These are phyloP conservation scores for Oceanodroma leucorhoa DNA, from an alignment of 2,797 vertebrate species.

Conservation along the genomic window DNA sequence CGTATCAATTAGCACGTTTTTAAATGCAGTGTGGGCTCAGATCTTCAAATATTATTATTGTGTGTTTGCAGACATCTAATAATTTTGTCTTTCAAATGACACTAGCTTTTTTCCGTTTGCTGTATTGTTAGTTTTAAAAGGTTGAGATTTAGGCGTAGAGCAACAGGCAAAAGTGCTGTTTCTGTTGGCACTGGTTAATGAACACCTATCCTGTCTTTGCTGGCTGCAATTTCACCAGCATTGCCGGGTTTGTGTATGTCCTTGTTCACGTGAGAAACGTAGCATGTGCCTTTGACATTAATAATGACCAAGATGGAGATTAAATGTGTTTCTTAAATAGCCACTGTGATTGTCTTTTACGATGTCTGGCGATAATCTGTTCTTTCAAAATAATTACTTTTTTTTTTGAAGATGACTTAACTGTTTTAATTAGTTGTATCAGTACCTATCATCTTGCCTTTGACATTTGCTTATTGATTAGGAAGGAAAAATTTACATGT, in stretches of 20 bases:
- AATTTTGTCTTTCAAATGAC: neutral
- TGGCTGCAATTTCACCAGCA: neutral
- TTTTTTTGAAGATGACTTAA: neutral
- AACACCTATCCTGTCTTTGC: neutral
- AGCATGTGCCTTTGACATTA: neutral
- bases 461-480: neutral
- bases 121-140: neutral
- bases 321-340: neutral
- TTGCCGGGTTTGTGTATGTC: neutral
- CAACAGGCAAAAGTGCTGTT: neutral
- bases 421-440: neutral
- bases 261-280: neutral
- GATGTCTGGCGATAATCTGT: neutral
- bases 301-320: neutral
- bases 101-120: neutral
- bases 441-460: neutral
- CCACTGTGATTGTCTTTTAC: neutral
- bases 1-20: neutral
- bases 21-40: neutral
- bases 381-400: neutral
- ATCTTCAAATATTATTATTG: neutral
- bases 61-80: neutral
- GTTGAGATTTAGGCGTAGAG: neutral
- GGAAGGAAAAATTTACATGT: neutral
- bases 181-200: neutral